phyloP scores from a whole-genome alignment of 1,140 invertebrate genomes.

The Bombus fervidus region DNA sequence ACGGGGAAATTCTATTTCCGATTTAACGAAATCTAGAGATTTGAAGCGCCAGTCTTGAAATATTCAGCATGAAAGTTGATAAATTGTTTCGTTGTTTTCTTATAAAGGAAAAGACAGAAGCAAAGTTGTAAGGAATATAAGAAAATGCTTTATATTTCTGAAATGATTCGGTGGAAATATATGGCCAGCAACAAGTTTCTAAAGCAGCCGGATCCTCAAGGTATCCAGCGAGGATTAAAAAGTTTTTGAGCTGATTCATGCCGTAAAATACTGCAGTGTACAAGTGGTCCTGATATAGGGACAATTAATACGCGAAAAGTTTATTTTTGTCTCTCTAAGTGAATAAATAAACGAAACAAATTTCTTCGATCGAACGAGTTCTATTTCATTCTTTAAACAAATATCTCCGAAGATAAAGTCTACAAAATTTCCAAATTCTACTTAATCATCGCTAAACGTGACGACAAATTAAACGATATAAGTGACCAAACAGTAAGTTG shows the following conservation, averaged over 20 bases:
- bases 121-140: neutral
- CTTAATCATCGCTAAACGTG: too few species aligned
- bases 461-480: too few species aligned
- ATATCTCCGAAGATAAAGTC: too few species aligned
- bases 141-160: neutral
- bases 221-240: neutral
- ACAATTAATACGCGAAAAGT: neutral
- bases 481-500: too few species aligned
- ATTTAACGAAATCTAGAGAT: neutral
- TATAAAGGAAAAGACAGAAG: neutral
- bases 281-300: too few species aligned
- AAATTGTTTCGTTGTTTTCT: neutral
- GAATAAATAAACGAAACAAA: too few species aligned
- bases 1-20: too few species aligned
- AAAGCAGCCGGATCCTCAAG: neutral
- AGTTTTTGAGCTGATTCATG: neutral
- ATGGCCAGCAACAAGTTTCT: slow-evolving; percentile 4
- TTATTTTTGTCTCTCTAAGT: too few species aligned
- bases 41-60: neutral
- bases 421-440: too few species aligned
- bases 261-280: too few species aligned
- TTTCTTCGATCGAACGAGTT: too few species aligned
- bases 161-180: neutral
- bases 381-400: too few species aligned
- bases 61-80: neutral